Evolutionary conservation across 2,113 vertebrate genomes (phyloP).

Genomic region (Brachypodius melanocephalos): DNA sequence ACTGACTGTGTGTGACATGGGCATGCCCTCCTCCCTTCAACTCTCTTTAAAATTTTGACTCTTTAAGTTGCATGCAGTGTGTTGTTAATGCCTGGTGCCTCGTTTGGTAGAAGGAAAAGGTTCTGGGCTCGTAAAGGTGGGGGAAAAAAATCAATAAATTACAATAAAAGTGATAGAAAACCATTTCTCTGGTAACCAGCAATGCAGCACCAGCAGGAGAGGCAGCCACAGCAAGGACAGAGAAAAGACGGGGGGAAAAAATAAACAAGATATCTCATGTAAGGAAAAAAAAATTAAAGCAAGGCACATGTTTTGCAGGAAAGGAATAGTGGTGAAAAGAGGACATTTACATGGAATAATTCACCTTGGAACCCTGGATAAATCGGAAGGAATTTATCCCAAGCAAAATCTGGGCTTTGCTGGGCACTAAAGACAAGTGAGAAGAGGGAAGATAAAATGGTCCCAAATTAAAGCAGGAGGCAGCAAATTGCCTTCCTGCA

Average conservation of each 20-base stretch:
- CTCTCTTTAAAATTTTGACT: neutral
- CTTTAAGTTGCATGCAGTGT: neutral
- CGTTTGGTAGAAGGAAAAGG: neutral
- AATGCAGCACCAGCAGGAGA: constrained; percentile 53
- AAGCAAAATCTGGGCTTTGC: neutral
- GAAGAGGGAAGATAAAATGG: neutral
- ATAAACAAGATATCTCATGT: constrained; percentile 48
- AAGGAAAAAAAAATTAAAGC: neutral
- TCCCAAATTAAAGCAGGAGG: neutral
- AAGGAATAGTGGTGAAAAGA: neutral
- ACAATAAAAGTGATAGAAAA: constrained; percentile 49
- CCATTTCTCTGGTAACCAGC: constrained; percentile 50
- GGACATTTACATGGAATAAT: neutral
- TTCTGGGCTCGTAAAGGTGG: neutral
- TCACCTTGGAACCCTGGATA: neutral
- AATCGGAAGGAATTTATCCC: neutral
- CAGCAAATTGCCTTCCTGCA: neutral
- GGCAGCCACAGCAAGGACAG: constrained; percentile 7
- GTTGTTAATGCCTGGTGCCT: neutral
- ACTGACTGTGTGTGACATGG: neutral
- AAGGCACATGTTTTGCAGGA: neutral
- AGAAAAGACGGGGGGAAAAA: neutral
- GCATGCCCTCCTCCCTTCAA: neutral
- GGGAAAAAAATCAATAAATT: neutral
- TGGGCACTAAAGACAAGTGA: neutral